These are phyloP conservation scores for Enoplosus armatus DNA, from an alignment of 2,797 vertebrate genomes.

Conservation along the genomic window DNA sequence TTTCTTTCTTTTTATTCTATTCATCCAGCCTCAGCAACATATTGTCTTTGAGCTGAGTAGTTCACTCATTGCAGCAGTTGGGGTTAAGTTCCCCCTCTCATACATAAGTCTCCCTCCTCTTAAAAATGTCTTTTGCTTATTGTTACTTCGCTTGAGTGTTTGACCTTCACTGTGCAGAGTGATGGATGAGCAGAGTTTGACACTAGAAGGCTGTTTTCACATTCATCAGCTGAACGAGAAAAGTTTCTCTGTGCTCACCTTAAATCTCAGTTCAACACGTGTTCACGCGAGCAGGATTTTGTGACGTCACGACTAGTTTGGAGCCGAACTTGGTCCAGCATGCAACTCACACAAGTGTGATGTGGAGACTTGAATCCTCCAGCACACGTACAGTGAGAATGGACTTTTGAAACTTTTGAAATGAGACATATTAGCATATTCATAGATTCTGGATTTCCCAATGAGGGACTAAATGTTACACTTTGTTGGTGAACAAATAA, in stretches of 20 bases:
- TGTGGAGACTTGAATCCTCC: neutral
- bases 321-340: neutral
- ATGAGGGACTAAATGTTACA: neutral
- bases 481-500: neutral
- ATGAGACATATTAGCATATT: neutral
- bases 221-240: neutral
- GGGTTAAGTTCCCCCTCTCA: neutral
- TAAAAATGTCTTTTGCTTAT: neutral
- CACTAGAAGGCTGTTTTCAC: neutral
- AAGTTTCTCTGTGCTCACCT: constrained; percentile 1
- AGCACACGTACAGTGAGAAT: neutral
- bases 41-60: constrained; percentile 1
- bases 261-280: neutral
- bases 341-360: neutral
- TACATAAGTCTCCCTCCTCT: neutral
- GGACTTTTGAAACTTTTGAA: neutral
- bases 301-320: neutral
- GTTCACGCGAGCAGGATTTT: neutral
- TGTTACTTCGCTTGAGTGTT: constrained; percentile 10
- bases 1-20: neutral
- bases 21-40: constrained; percentile 1
- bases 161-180: constrained; percentile 2
- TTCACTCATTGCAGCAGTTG: neutral
- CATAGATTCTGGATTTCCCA: neutral
- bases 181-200: constrained; percentile 6